Base-by-base conservation (phyloP, 2,113 vertebrate species). In the Ivindomyrus marchei region DNA sequence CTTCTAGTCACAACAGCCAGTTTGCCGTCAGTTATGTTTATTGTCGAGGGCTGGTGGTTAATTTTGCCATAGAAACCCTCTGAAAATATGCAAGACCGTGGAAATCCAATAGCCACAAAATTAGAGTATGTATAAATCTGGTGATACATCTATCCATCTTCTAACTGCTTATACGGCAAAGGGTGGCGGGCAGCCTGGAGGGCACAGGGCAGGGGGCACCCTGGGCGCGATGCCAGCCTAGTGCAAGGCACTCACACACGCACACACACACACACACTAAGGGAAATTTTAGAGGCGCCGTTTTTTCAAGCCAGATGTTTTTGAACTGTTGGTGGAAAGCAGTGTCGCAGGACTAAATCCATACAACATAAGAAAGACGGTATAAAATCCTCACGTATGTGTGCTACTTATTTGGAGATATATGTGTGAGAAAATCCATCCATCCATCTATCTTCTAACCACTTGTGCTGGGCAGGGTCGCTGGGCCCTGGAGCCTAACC, bases 21-120 rank as follows among this genome's bases (percentile, higher is more conserved):
- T 83, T 83, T 83, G 77, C 36, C 42, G 62, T 70, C 62, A 70
- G 39, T 83, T 83, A 83, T 83, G 77, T 83, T 83, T 83, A 83
- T 83, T 83, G 77, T 45, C 8, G 1, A 45, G 39, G 77, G 39
- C 36, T 39, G 77, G 77, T 2, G 77, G 77, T 39, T 83, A 19
- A 83, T 83, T 39, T 83, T 83, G 42, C 77, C 77, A 83, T 83
- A 45, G 77, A 83, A 83, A 83, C 77, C 77, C 77, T 21, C 39
- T 45, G 36, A 21, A 83, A 45, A 39, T 90, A 84, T 27, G 89
- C 52, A 50, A 52, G 49, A 52, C 66, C 58, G 89, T 52, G 42
- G 83, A 56, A 58, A 56, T 39, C 24, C 56, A 27, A 47, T 62
- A 39, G 3, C 8, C 62, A 70, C 62, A 70, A 70, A 70, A 31